These are phyloP conservation scores for Pelochelys cantorii DNA, from an alignment of 2,797 vertebrate genomes.

Conservation along the genomic window DNA sequence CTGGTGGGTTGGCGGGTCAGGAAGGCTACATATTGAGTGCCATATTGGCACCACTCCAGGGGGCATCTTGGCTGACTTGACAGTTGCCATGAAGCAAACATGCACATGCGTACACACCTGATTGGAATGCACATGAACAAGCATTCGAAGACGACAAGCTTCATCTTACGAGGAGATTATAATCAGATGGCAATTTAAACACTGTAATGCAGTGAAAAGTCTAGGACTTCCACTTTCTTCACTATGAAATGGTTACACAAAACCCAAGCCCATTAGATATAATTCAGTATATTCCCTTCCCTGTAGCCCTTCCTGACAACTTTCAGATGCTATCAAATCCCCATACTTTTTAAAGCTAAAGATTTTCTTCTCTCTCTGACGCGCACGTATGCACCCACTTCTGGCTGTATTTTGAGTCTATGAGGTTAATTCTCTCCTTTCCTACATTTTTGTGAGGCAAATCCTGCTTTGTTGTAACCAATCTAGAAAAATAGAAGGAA, in stretches of 20 bases:
- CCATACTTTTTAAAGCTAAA: neutral
- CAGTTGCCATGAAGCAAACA: no score
- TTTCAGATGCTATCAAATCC: accelerated
- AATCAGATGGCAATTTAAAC: neutral
- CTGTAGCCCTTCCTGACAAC: neutral
- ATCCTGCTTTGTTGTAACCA: conserved; percentile 14
- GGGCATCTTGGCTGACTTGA: no score
- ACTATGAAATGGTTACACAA: neutral
- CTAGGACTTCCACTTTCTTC: neutral
- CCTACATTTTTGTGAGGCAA: neutral
- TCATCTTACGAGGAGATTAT: neutral
- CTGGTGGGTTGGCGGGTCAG: no score
- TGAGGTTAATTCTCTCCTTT: neutral
- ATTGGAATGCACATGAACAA: no score
- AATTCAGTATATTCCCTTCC: neutral
- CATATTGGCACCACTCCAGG: no score
- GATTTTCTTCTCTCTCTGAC: neutral
- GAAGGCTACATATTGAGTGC: no score
- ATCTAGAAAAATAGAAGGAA: neutral
- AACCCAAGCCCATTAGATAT: neutral
- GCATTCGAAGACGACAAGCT: neutral
- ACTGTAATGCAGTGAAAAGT: neutral
- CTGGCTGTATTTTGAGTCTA: neutral
- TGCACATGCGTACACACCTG: no score
- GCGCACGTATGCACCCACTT: neutral